Evolutionary conservation across 2,113 vertebrate genomes (phyloP), one percentile per base, ranked within the genome.

Genomic region (Tachycineta bicolor): DNA sequence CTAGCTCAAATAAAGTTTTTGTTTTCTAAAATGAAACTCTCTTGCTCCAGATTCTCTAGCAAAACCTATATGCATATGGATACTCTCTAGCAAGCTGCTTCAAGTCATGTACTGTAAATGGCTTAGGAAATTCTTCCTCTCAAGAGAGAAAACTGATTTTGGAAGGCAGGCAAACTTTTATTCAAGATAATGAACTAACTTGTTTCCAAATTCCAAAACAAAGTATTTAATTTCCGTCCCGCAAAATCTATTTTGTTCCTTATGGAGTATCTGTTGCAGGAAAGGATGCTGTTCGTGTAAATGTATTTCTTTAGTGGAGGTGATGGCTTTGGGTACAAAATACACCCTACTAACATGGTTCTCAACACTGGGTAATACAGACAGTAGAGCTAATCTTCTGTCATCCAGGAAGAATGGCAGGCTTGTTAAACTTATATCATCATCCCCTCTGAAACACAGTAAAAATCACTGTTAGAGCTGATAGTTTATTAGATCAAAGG

Each of bases 401-500:
- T 93, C 91, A 94, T 74, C 94, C 89, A 96, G 92, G 75, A 95
- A 97, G 69, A 97, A 96, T 19, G 24, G 78, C 56, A 97, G 90
- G 82, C 86, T 96, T 93, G 89, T 97, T 94, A 97, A 97, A 97
- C 75, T 97, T 96, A 22, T 95, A 96, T 94, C 89, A 98, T 96
- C 94, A 97, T 63, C 86, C 75, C 59, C 56, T 94, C 70, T 91
- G 93, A 97, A 98, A 97, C 84, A 96, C 83, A 93, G 87, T 91
- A 95, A 97, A 97, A 97, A 96, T 94, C 95, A 92, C 94, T 91
- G 96, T 94, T 96, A 97, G 95, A 97, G 94, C 73, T 76, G 88
- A 95, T 85, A 65, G 93, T 97, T 98, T 98, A 98, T 97, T 97
- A 97, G 95, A 97, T 95, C 74, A 77, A 97, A 97, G 75, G 93